Evolutionary conservation across 2,113 vertebrate genomes (phyloP), one percentile per base, ranked within the genome.

Genomic region (Sceloporus tristichus): DNA sequence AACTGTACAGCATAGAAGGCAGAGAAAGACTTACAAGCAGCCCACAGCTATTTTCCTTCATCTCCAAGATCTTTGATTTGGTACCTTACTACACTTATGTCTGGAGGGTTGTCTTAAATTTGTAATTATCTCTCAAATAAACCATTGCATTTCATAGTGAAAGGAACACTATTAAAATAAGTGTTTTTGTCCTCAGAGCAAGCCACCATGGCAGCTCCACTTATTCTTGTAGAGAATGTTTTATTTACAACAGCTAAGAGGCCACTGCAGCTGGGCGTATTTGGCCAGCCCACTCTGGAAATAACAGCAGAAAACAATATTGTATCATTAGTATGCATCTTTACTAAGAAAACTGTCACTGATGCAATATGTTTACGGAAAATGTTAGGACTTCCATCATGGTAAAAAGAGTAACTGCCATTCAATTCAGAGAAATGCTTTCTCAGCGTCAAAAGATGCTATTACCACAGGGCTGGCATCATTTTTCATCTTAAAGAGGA

Each of bases 401-500:
- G 91, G 89, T 91, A 92, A 95, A 83, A 83, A 90, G 93, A 90
- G 77, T 85, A 88, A 90, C 92, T 95, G 93, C 96, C 94, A 94
- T 94, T 97, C 94, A 94, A 92, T 93, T 87, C 91, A 85, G 59
- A 71, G 92, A 94, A 95, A 94, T 91, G 95, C 95, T 95, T 95
- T 94, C 95, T 95, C 93, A 92, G 96, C 34, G 8, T 95, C 95
- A 94, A 93, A 96, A 95, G 93, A 95, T 92, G 94, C 94, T 91
- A 91, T 96, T 96, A 94, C 91, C 89, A 92, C 88, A 91, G 87
- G 93, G 91, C 95, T 91, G 90, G 92, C 90, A 94, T 93, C 92
- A 91, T 96, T 95, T 96, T 95, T 97, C 95, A 96, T 95, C 95
- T 94, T 96, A 95, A 96, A 95, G 94, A 93, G 93, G 93, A 92